Percentiles rank a stretch among this genome's conserved stretches.
Evolutionary conservation across 1,140 invertebrate genomes (phyloP).

Genomic region (Caenorhabditis latens): DNA sequence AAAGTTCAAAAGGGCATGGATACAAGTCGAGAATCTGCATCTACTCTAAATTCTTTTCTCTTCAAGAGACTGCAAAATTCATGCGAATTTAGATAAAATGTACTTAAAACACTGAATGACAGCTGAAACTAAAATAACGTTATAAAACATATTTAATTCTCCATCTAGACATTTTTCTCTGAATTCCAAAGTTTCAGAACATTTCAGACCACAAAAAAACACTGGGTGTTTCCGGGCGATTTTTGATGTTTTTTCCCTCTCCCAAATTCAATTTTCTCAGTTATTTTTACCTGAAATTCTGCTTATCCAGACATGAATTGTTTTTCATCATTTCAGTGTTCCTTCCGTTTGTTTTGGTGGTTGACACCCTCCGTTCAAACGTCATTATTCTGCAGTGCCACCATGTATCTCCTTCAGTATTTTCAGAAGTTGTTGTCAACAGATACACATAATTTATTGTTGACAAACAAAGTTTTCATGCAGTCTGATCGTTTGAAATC

Average conservation of each 20-base stretch:
- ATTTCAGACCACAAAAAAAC: too few species aligned
- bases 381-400: slow-evolving; percentile 1
- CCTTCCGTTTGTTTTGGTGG: neutral
- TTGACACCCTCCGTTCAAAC: neutral
- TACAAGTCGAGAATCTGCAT: too few species aligned
- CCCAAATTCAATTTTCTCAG: neutral
- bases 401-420: neutral
- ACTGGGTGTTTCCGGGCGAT: neutral
- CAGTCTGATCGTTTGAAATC: neutral
- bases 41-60: too few species aligned
- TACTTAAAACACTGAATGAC: too few species aligned
- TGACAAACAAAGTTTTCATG: neutral
- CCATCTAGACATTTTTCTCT: too few species aligned
- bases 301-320: neutral
- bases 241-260: neutral
- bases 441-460: neutral
- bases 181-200: too few species aligned
- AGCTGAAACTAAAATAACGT: too few species aligned
- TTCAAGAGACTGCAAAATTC: too few species aligned
- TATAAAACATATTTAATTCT: too few species aligned
- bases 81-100: too few species aligned
- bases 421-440: neutral
- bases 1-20: too few species aligned
- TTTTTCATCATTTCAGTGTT: neutral
- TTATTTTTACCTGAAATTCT: neutral